Evolutionary conservation across 2,797 vertebrate species (phyloP).

Genomic region (Emys orbicularis): DNA sequence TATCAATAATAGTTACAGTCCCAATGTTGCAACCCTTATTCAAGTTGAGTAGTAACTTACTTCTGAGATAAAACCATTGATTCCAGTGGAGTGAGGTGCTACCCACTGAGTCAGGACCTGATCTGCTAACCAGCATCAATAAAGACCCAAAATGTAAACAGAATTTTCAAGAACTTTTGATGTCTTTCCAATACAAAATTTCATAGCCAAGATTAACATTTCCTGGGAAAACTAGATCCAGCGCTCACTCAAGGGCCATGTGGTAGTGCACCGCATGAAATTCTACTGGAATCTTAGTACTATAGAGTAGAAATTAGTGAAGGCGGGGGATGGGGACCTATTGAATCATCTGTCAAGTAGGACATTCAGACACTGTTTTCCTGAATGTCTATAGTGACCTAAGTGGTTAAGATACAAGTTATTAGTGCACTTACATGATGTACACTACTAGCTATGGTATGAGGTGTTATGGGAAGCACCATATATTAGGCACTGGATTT

Average conservation of each 20-base stretch:
- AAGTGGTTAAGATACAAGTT: background rate
- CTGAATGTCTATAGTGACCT: background rate
- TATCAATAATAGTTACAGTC: background rate
- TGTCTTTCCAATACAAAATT: background rate
- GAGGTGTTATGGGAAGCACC: background rate
- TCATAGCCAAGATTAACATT: background rate
- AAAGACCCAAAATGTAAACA: background rate
- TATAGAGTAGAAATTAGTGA: background rate
- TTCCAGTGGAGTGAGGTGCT: background rate
- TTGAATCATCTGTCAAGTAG: background rate
- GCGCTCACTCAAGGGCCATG: background rate
- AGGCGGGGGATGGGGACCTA: background rate
- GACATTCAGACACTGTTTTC: background rate
- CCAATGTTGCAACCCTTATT: fast-evolving
- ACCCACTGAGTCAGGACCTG: background rate
- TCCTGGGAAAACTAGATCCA: background rate
- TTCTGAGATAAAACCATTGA: fast-evolving
- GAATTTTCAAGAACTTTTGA: fast-evolving
- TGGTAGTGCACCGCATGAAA: background rate
- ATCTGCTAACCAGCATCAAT: background rate
- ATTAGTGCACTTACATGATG: background rate
- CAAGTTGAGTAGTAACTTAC: fast-evolving
- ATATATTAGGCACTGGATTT: background rate
- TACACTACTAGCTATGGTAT: background rate
- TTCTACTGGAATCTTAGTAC: background rate